Evolutionary conservation across 1,140 invertebrate species (phyloP).

Genomic region (Heterodera schachtii): DNA sequence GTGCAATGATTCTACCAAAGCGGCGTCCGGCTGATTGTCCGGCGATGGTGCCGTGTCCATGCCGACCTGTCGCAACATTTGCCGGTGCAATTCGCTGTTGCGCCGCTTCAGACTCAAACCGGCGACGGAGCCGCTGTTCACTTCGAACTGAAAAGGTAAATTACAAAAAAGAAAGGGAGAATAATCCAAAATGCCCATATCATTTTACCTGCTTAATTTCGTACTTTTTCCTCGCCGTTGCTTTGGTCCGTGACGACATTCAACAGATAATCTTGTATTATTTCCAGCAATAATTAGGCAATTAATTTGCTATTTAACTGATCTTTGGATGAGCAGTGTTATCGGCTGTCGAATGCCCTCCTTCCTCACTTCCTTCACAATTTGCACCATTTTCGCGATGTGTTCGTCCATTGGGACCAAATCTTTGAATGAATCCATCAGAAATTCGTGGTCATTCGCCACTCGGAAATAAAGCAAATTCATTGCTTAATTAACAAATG

Average conservation of each 20-base stretch:
- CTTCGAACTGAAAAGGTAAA: not conserved
- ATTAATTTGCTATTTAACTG: not conserved
- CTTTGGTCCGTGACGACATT: too few relatives aligned
- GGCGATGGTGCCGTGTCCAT: slow-evolving; percentile 19
- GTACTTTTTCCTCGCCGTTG: too few relatives aligned
- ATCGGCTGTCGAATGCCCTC: not conserved
- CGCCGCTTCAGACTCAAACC: not conserved
- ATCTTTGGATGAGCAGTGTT: not conserved
- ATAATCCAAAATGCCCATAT: too few relatives aligned
- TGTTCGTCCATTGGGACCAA: not conserved
- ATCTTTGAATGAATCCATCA: not conserved
- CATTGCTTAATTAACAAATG: not conserved
- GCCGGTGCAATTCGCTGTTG: not conserved
- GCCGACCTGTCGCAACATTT: not conserved
- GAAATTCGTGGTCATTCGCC: not conserved
- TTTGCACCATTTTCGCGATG: not conserved
- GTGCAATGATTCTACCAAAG: slow-evolving; percentile 49
- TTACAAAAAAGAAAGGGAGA: not conserved
- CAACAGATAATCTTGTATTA: not conserved
- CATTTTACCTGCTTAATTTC: too few relatives aligned
- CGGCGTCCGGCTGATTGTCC: slow-evolving; percentile 52
- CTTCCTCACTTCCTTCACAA: not conserved
- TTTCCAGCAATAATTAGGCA: not conserved
- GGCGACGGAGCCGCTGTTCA: not conserved
- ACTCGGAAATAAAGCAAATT: not conserved